Percentiles rank a stretch among this genome's conserved stretches.
Evolutionary conservation across 2,797 vertebrate species (phyloP).

Genomic region (Rhynchonycteris naso): DNA sequence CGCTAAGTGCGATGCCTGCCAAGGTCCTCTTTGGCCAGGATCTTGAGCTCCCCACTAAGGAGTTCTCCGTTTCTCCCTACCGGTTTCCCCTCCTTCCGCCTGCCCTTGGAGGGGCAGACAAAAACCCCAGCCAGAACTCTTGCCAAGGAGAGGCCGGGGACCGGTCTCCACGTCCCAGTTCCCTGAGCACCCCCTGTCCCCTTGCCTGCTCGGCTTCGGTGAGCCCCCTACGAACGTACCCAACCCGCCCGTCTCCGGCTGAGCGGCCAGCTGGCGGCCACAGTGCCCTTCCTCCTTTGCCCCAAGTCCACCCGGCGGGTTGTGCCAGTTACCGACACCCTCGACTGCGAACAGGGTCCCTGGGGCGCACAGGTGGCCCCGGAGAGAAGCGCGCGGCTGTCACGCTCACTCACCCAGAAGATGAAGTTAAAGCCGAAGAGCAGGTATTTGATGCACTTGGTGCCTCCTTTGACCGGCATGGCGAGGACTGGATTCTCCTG

Average conservation of each 20-base stretch:
- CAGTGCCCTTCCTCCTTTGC: neutral
- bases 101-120: neutral
- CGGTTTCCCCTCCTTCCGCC: neutral
- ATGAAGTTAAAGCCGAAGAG: conserved; percentile 97
- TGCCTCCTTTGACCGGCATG: conserved; percentile 94
- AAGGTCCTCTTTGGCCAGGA: neutral
- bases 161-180: neutral
- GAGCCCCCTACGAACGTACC: neutral
- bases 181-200: neutral
- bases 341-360: neutral
- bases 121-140: neutral
- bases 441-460: conserved; percentile 96
- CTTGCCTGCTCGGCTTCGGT: neutral
- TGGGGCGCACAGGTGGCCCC: conserved; percentile 7
- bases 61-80: neutral
- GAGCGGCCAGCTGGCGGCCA: conserved; percentile 27
- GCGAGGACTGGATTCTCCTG: neutral
- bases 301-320: neutral
- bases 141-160: neutral
- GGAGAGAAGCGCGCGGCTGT: neutral
- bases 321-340: neutral
- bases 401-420: conserved; percentile 93
- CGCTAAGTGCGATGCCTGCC: neutral
- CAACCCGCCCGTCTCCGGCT: neutral
- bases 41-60: neutral